Percentiles rank a stretch among this genome's conserved stretches.
phyloP scores from a whole-genome alignment of 2,797 vertebrate species.

The Sebastes elongatus region DNA sequence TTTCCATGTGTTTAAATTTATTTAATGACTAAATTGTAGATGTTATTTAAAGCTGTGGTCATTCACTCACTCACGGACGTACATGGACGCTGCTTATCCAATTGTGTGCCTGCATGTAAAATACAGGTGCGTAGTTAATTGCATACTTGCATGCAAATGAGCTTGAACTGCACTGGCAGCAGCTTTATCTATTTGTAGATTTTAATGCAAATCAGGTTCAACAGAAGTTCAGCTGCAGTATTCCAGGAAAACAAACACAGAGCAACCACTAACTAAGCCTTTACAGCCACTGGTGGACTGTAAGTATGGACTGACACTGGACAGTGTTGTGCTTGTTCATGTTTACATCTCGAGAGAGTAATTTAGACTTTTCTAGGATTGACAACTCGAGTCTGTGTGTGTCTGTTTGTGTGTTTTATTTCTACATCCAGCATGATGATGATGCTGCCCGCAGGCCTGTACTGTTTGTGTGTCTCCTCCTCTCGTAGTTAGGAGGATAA shows the following conservation, averaged over 20 bases:
- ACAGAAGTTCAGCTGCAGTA: slow-evolving; percentile 2
- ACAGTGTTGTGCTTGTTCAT: neutral
- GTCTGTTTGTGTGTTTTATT: neutral
- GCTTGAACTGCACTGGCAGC: neutral
- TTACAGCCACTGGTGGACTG: neutral
- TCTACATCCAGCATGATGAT: neutral
- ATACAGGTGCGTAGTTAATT: neutral
- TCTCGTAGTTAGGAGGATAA: slow-evolving; percentile 14
- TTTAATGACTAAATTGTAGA: neutral
- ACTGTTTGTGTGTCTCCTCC: slow-evolving; percentile 15
- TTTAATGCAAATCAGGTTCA: slow-evolving; percentile 23
- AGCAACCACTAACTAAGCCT: neutral
- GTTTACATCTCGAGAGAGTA: neutral
- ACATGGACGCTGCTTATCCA: neutral
- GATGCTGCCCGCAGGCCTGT: slow-evolving; percentile 1
- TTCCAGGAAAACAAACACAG: neutral
- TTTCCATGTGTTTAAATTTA: neutral
- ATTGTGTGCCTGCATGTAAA: neutral
- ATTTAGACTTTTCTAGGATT: neutral
- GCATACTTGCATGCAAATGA: slow-evolving; percentile 16
- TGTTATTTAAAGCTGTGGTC: neutral
- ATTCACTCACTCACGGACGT: neutral
- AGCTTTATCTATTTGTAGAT: slow-evolving; percentile 1
- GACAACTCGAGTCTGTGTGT: neutral
- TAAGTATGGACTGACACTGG: neutral